These are phyloP conservation scores for Crematogaster levior DNA, from an alignment of 2,888 invertebrate species.

Conservation along the genomic window DNA sequence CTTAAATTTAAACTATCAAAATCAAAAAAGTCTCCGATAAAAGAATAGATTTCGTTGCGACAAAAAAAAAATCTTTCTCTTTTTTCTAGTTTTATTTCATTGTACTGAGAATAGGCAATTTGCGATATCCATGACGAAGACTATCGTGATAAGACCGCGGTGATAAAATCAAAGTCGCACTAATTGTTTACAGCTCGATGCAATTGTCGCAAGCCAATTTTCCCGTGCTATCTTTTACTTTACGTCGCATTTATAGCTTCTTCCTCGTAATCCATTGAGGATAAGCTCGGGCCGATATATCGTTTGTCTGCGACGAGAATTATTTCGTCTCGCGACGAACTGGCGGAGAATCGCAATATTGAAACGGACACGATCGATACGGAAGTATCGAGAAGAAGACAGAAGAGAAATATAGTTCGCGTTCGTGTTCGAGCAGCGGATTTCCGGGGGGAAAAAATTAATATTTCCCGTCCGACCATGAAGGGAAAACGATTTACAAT, in stretches of 20 bases:
- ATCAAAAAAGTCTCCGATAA: neutral
- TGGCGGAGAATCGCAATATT: neutral
- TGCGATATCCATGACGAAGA: neutral
- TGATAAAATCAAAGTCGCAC: neutral
- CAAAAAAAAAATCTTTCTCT: neutral
- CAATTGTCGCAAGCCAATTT: neutral
- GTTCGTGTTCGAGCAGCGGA: neutral
- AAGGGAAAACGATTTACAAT: slow-evolving; percentile 12
- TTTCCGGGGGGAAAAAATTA: neutral
- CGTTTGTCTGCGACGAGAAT: neutral
- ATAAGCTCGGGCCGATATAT: neutral
- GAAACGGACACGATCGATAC: slow-evolving; percentile 31
- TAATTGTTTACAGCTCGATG: neutral
- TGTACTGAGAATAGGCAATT: neutral
- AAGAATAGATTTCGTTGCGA: neutral
- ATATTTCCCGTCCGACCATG: neutral
- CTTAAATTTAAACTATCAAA: neutral
- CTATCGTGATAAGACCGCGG: neutral
- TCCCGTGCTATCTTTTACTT: neutral
- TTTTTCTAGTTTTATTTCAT: neutral
- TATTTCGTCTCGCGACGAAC: neutral
- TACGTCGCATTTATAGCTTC: neutral
- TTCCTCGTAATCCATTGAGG: neutral
- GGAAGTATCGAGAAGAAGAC: neutral
- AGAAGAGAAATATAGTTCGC: neutral